Conservation (phyloP, 2,797 vertebrate species). For the Platyrinchus mystaceus region DNA sequence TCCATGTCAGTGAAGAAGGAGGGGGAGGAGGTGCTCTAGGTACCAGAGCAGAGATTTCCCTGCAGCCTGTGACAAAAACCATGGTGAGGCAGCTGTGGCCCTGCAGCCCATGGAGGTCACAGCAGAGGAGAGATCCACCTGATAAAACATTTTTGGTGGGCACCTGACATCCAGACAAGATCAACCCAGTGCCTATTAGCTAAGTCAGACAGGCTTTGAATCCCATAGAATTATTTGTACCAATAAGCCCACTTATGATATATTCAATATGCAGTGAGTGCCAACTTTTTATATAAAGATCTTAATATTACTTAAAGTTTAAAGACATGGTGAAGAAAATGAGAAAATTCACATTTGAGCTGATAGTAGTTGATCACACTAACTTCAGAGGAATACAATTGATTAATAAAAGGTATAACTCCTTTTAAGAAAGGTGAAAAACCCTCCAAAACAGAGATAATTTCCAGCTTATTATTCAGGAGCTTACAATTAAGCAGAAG, state of each 20-base stretch:
- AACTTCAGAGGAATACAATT: background rate
- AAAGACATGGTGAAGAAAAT: background rate
- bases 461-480: background rate
- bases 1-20: background rate
- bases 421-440: background rate
- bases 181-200: background rate
- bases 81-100: background rate
- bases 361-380: background rate
- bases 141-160: background rate
- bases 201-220: background rate
- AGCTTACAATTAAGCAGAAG: background rate
- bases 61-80: rapidly evolving
- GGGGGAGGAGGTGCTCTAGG: background rate
- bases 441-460: background rate
- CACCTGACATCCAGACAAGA: background rate
- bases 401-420: rapidly evolving
- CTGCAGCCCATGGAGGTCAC: background rate
- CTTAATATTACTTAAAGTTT: background rate
- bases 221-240: background rate
- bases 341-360: background rate
- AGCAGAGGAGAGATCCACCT: background rate
- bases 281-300: background rate
- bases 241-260: background rate
- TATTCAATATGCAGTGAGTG: background rate
- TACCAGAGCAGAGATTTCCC: rapidly evolving